Evolutionary conservation across 2,888 invertebrate species (phyloP).

Genomic region (Lottia gigantea): DNA sequence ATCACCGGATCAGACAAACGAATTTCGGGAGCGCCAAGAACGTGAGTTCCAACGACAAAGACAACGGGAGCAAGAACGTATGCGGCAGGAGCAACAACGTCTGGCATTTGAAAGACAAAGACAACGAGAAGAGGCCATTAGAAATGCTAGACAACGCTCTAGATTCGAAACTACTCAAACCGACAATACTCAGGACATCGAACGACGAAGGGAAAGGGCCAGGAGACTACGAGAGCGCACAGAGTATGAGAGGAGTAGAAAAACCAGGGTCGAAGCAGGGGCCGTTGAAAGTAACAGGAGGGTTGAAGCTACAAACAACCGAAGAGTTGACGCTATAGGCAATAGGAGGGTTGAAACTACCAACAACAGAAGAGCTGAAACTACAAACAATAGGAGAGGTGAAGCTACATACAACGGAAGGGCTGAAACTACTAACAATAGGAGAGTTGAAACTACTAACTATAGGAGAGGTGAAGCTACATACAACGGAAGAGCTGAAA

Average conservation of each 20-base stretch:
- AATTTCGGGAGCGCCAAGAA: slow-evolving; percentile 5
- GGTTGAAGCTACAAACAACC: background rate
- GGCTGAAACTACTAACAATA: background rate
- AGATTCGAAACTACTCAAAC: background rate
- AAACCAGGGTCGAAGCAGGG: background rate
- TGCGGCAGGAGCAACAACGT: slow-evolving; percentile 4
- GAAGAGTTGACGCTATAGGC: background rate
- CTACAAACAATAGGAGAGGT: background rate
- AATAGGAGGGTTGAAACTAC: background rate
- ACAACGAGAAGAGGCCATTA: background rate
- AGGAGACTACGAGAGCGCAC: background rate
- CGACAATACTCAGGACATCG: background rate
- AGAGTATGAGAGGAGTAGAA: too few relatives aligned
- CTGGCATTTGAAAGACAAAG: background rate
- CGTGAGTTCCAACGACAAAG: slow-evolving; percentile 11
- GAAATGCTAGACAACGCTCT: background rate
- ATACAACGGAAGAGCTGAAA: background rate
- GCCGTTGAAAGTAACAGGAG: background rate
- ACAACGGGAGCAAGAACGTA: slow-evolving; percentile 5
- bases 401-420: background rate
- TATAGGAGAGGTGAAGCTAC: background rate
- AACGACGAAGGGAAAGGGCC: background rate
- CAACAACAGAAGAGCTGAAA: background rate
- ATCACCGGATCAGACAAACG: background rate
- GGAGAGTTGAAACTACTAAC: background rate